Base-by-base conservation (phyloP, 2,113 vertebrate genomes). In the Melanocharis versteri region DNA sequence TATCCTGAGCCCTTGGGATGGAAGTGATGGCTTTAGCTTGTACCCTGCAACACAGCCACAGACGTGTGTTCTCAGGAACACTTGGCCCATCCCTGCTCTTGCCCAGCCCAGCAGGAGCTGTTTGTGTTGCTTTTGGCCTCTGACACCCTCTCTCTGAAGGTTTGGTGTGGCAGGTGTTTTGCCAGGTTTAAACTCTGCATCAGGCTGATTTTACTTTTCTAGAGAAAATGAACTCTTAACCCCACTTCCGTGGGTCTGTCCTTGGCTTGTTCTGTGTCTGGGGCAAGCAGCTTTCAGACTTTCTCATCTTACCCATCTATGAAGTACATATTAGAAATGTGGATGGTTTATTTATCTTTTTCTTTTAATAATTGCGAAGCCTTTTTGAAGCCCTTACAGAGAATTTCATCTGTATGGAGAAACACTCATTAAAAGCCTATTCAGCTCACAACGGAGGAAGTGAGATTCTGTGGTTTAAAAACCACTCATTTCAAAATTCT, bases 11-110 rank as follows among this genome's bases (percentile, higher is more conserved):
- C 48, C 8, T 13, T 21, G 19, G 35, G 37, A 11, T 33, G 57
- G 57, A 5, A 27, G 39, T 9, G 57, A 7, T 62, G 68, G 33
- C 33, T 83, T 21, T 27, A 4, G 57, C 21, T 21, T 13, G 22
- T n/a, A 9, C 22, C 33, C 65, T 39, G 16, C 1, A 2, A 1
- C 24, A 27, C 44, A 42, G 3, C 20, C 1, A 0, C 6, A 24
- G 51, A 13, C 2, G 0, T 11, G 4, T 1, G 1, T 2, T 30
- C 27, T 18, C 57, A 22, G 6, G 19, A 77, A 1, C 28, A 0
- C 5, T 9, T 60, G 53, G 39, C 58, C 50, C 16, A 6, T 35
- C 30, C 68, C 53, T 40, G 62, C 53, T 35, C 50, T 9, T 72
- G 33, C 9, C 5, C 58, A 72, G 48, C 45, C 51, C n/a, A 39